phyloP scores from a whole-genome alignment of 2,113 vertebrate genomes.

The Sinosuthora webbiana region DNA sequence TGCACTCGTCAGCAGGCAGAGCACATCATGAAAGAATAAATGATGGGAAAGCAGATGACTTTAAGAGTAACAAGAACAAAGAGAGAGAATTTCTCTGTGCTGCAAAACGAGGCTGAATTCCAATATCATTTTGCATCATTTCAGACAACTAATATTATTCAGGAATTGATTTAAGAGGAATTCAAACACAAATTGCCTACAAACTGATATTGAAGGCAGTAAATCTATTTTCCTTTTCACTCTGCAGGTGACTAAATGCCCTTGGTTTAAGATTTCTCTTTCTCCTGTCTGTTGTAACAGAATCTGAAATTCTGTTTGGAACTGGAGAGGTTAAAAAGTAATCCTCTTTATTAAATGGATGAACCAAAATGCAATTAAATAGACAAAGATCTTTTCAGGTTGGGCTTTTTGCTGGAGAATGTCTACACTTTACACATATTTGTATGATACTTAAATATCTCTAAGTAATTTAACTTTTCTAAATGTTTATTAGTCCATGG shows the following conservation, averaged over 20 bases:
- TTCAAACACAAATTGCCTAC: slow-evolving; percentile 32
- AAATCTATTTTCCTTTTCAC: slow-evolving; percentile 32
- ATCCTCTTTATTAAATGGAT: not conserved
- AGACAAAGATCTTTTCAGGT: not conserved
- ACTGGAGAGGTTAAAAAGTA: slow-evolving; percentile 23
- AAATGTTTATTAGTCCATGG: slow-evolving; percentile 65
- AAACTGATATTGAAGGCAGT: not conserved
- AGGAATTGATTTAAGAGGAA: slow-evolving; percentile 28
- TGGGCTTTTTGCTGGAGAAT: not conserved
- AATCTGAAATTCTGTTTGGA: slow-evolving; percentile 29
- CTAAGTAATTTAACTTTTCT: slow-evolving; percentile 64
- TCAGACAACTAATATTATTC: not conserved
- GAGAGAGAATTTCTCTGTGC: not conserved
- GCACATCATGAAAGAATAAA: slow-evolving; percentile 1
- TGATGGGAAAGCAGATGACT: slow-evolving; percentile 1
- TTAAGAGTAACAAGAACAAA: not conserved
- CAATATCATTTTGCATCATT: not conserved
- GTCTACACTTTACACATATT: slow-evolving; percentile 13
- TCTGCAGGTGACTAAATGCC: slow-evolving; percentile 21
- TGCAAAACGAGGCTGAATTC: not conserved
- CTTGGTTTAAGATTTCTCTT: slow-evolving; percentile 16
- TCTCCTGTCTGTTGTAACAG: not conserved
- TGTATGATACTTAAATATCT: slow-evolving; percentile 56
- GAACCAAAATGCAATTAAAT: not conserved
- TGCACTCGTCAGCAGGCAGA: not conserved